Evolutionary conservation across 2,888 invertebrate species (phyloP).

Genomic region (Danaus chrysippus): DNA sequence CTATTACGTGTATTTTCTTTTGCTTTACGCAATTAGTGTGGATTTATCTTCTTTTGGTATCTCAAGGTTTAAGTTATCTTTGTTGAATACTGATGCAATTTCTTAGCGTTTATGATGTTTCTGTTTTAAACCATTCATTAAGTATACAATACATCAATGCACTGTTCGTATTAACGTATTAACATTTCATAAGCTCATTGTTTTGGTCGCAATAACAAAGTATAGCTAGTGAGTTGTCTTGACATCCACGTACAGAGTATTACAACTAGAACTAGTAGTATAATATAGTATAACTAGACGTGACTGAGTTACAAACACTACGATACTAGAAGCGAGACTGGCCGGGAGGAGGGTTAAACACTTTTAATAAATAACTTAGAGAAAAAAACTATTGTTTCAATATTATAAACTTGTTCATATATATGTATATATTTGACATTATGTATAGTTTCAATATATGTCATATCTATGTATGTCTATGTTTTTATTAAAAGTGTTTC

Average conservation of each 20-base stretch:
- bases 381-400: background rate
- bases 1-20: conserved; percentile 1
- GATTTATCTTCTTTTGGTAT: background rate
- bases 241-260: conserved; percentile 12
- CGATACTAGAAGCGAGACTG: background rate
- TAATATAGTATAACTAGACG: conserved; percentile 5
- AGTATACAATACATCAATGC: background rate
- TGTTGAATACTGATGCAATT: background rate
- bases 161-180: background rate
- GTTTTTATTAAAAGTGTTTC: conserved; percentile 5
- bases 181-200: conserved; percentile 18
- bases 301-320: background rate
- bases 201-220: conserved; percentile 19
- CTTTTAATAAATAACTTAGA: background rate
- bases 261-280: conserved; percentile 14
- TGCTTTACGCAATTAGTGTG: conserved; percentile 1
- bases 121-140: no score
- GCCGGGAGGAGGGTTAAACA: background rate
- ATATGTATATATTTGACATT: background rate
- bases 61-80: conserved; percentile 3
- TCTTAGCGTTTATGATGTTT: no score
- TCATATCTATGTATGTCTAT: background rate
- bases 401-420: background rate
- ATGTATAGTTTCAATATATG: background rate
- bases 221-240: conserved; percentile 22